A percentile compares a stretch with the other conserved stretches of the same genome.
Evolutionary conservation across 30 jellyfish, hydroid and myxozoan genomes (phyloP).

Genomic region (Hydractinia symbiolongicarpus): DNA sequence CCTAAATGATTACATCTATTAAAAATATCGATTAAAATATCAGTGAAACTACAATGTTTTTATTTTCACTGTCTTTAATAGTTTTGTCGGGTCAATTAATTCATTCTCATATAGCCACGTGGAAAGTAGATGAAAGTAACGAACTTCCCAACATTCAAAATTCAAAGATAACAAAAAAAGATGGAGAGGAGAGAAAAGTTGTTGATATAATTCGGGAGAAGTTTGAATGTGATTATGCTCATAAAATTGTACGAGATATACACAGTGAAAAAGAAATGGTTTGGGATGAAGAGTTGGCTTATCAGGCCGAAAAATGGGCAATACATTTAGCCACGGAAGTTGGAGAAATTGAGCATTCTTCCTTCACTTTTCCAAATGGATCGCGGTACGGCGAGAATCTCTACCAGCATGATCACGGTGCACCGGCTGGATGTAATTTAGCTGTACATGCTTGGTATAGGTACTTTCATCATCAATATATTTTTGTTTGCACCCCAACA

Average conservation of each 20-base stretch:
- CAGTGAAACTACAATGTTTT: too few relatives aligned
- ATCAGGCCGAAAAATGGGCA: constrained; percentile 25
- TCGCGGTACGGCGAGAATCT: constrained; percentile 6
- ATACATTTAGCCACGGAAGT: constrained; percentile 7
- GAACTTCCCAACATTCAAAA: too few relatives aligned
- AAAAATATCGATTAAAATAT: too few relatives aligned
- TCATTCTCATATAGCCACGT: too few relatives aligned
- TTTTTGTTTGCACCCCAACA: too few relatives aligned
- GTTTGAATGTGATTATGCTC: constrained; percentile 15
- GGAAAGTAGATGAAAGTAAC: too few relatives aligned
- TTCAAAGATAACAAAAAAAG: too few relatives aligned
- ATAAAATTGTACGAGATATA: not conserved
- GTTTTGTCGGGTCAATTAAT: too few relatives aligned
- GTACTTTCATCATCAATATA: not conserved
- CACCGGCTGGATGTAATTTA: not conserved
- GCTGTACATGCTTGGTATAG: constrained; percentile 7
- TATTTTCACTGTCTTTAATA: too few relatives aligned
- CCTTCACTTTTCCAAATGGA: not conserved
- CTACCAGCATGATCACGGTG: not conserved
- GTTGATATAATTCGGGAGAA: constrained; percentile 13
- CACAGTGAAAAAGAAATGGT: not conserved
- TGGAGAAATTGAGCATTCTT: not conserved
- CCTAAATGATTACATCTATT: too few relatives aligned
- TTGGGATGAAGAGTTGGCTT: constrained; percentile 26
- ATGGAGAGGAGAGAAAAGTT: not conserved